These are phyloP conservation scores for Ptycholaimellus sp. DNA, from an alignment of 2,888 invertebrate species.

Conservation along the genomic window DNA sequence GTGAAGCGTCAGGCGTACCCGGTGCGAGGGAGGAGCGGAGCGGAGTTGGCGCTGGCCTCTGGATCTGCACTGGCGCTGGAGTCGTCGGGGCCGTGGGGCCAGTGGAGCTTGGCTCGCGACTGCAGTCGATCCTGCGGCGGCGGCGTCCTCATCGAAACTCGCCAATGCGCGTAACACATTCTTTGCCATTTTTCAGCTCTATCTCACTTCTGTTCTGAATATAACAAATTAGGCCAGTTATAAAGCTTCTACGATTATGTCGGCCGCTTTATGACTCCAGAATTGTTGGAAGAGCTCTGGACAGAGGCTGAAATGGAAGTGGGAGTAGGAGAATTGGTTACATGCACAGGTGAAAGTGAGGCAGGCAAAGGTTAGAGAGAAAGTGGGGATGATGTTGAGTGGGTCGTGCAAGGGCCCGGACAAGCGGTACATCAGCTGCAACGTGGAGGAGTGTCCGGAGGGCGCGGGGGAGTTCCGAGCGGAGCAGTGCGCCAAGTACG, in stretches of 20 bases:
- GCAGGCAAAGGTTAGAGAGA: neutral
- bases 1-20: constrained; percentile 7
- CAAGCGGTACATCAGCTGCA: constrained; percentile 65
- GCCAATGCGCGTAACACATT: constrained; percentile 31
- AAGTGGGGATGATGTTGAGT: constrained; percentile 1
- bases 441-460: constrained; percentile 44
- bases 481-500: constrained; percentile 64
- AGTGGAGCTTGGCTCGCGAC: constrained; percentile 54
- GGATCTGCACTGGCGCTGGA: too few relatives aligned
- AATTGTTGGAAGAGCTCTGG: too few relatives aligned
- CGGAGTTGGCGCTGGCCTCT: constrained; percentile 1
- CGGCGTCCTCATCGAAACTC: constrained; percentile 60
- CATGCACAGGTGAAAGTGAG: neutral
- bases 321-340: neutral
- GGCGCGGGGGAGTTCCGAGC: constrained; percentile 47
- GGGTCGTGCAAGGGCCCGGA: constrained; percentile 47
- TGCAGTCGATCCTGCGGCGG: constrained; percentile 80
- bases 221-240: too few relatives aligned
- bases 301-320: too few relatives aligned
- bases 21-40: neutral
- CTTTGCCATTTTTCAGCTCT: too few relatives aligned
- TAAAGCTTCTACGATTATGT: too few relatives aligned
- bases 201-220: neutral
- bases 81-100: constrained; percentile 32
- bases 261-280: too few relatives aligned